Percentiles rank a stretch among this genome's conserved stretches.
phyloP scores from a whole-genome alignment of 2,888 invertebrate genomes.

The Zootermopsis nevadensis region DNA sequence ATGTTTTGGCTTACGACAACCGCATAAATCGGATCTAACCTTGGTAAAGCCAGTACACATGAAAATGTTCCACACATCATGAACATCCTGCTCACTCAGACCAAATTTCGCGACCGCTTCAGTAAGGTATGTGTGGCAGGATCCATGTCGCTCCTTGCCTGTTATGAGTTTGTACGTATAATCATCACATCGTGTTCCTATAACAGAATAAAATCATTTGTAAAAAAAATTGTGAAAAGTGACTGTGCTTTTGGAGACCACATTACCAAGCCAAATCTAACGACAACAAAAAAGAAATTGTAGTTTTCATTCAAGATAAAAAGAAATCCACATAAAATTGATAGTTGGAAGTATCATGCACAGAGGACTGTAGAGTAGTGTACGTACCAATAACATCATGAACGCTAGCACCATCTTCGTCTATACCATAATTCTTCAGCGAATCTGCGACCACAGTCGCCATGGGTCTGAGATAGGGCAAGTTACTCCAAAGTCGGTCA shows the following conservation, averaged over 20 bases:
- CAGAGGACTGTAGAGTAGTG: not conserved
- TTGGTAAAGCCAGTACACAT: constrained; percentile 66
- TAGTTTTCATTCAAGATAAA: not conserved
- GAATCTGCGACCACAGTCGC: constrained; percentile 66
- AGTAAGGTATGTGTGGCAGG: constrained; percentile 64
- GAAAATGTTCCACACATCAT: constrained; percentile 68
- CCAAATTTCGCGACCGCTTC: constrained; percentile 62
- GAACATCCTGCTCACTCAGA: constrained; percentile 64
- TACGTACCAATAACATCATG: constrained; percentile 63
- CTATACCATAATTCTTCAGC: constrained; percentile 63
- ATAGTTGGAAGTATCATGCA: not conserved
- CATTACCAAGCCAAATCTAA: too few species aligned
- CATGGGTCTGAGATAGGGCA: constrained; percentile 65
- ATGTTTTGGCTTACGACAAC: too few species aligned
- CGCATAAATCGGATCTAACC: constrained; percentile 51
- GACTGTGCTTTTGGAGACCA: too few species aligned
- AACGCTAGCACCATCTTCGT: constrained; percentile 64
- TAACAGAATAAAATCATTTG: not conserved
- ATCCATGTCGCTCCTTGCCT: constrained; percentile 62
- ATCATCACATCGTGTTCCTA: constrained; percentile 64
- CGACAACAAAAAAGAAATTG: not conserved
- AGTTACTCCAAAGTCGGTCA: constrained; percentile 65
- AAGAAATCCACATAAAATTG: not conserved
- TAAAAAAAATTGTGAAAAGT: too few species aligned
- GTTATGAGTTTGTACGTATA: constrained; percentile 65